Base-by-base conservation (phyloP, 2,113 vertebrate species). In the Sceloporus undulatus region DNA sequence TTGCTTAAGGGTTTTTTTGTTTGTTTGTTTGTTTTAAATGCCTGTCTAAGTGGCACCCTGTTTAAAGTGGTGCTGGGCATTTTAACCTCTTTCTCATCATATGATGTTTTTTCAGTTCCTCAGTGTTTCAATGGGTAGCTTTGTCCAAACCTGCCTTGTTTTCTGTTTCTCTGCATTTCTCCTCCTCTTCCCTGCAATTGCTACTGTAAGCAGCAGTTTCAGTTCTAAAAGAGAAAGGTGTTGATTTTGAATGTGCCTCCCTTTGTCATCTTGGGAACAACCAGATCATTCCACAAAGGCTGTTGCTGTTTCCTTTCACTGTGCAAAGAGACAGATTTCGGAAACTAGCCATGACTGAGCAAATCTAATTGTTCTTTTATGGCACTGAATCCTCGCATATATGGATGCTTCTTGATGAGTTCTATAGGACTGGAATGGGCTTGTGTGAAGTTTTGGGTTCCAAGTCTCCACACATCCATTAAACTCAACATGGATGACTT, bases 141-240 rank as follows among this genome's bases (percentile, higher is more conserved):
- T 85, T 81, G 83, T 85, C 88, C 68, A 75, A 71, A 62, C 54
- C 83, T 75, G 77, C 56, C 42, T 86, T 79, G 66, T 74, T 88
- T 42, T 85, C 70, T 70, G 42, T 27, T 62, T 79, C 54, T 85
- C 38, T 48, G 23, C 56, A 25, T 77, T 85, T 85, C 54, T 48
- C 84, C 34, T 77, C 74, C 38, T 21, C 56, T 29, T 29, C 70
- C 70, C 5, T 21, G 8, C 7, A 10, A 29, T 11, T 74, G 68
- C 10, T 59, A 18, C 34, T 74, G 54, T 52, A 79, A 84, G 82
- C 66, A n/a, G 68, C 71, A 68, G 42, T 88, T 85, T 62, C 56
- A 76, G 19, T 82, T 25, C 10, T 76, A 27, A 34, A 76, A 62
- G 79, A 82, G 38, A 59, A 48, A 82, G 56, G 34, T 38, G 27